Evolutionary conservation across 2,113 vertebrate species (phyloP).

Genomic region (Corvus cornix): DNA sequence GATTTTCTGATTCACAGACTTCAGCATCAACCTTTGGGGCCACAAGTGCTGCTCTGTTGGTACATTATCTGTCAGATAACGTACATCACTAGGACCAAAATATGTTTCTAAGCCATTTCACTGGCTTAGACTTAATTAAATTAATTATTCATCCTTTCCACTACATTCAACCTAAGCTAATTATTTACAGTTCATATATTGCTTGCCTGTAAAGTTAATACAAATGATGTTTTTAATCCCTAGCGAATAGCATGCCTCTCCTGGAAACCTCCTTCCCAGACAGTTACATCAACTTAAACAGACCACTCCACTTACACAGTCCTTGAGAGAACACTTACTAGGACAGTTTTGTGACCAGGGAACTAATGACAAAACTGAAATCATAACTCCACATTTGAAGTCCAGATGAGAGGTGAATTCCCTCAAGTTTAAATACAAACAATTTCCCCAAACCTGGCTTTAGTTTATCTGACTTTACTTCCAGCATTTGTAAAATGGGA

Average conservation of each 20-base stretch:
- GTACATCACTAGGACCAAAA: not conserved
- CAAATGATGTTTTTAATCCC: not conserved
- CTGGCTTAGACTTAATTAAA: not conserved
- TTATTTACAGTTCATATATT: not conserved
- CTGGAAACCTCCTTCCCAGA: not conserved
- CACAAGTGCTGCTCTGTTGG: not conserved
- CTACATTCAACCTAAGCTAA: not conserved
- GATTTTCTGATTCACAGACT: not conserved
- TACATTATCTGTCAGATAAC: not conserved
- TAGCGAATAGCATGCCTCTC: not conserved
- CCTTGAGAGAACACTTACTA: not conserved
- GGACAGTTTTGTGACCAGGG: not conserved
- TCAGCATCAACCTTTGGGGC: not conserved
- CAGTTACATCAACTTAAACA: not conserved
- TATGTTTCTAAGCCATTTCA: not conserved
- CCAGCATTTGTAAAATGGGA: not conserved
- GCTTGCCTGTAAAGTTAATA: not conserved
- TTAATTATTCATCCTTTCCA: conserved; percentile 11
- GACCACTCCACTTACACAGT: not conserved
- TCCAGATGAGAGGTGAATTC: not conserved
- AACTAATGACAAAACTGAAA: not conserved
- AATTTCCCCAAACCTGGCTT: not conserved
- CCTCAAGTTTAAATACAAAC: not conserved
- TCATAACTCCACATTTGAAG: not conserved
- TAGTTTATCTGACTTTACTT: not conserved